A percentile compares a stretch with the other conserved stretches of the same genome.
Evolutionary conservation across 2,797 vertebrate genomes (phyloP).

Genomic region (Salarias fasciatus): DNA sequence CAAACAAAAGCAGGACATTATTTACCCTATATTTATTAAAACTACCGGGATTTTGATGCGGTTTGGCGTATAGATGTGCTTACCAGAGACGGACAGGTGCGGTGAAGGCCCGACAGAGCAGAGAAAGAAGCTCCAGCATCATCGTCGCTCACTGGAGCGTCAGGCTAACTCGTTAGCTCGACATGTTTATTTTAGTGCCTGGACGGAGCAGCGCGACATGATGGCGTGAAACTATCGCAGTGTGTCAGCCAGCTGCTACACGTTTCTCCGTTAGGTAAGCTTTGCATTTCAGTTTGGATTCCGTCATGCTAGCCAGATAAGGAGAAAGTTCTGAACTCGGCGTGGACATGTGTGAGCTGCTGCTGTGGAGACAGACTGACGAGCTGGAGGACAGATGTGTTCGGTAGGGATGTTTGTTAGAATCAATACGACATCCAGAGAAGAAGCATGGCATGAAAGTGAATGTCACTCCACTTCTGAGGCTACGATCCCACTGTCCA

Average conservation of each 20-base stretch:
- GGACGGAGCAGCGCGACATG: slow-evolving; percentile 72
- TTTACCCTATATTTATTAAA: slow-evolving; percentile 5
- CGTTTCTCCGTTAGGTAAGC: slow-evolving; percentile 56
- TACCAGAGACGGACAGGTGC: background rate
- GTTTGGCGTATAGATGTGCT: slow-evolving; percentile 14
- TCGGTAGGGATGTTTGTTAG: too few relatives aligned
- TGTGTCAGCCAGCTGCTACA: slow-evolving; percentile 35
- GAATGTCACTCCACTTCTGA: too few relatives aligned
- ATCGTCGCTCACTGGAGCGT: slow-evolving; percentile 22
- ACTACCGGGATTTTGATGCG: rapidly evolving
- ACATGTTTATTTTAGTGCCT: slow-evolving; percentile 71
- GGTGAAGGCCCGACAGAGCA: background rate
- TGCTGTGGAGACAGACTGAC: too few relatives aligned
- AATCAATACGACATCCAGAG: too few relatives aligned
- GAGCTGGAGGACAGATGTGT: too few relatives aligned
- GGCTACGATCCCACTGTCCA: too few relatives aligned
- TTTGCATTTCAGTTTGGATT: rapidly evolving
- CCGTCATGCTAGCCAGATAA: too few relatives aligned
- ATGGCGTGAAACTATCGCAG: slow-evolving; percentile 69
- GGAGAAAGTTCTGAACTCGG: too few relatives aligned
- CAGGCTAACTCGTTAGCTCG: slow-evolving; percentile 57
- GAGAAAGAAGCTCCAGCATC: slow-evolving; percentile 3
- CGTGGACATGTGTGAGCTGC: too few relatives aligned
- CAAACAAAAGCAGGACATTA: slow-evolving; percentile 72
- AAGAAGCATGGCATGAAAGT: too few relatives aligned